Base-by-base conservation (phyloP, 2,113 vertebrate species). In the Mirza zaza region DNA sequence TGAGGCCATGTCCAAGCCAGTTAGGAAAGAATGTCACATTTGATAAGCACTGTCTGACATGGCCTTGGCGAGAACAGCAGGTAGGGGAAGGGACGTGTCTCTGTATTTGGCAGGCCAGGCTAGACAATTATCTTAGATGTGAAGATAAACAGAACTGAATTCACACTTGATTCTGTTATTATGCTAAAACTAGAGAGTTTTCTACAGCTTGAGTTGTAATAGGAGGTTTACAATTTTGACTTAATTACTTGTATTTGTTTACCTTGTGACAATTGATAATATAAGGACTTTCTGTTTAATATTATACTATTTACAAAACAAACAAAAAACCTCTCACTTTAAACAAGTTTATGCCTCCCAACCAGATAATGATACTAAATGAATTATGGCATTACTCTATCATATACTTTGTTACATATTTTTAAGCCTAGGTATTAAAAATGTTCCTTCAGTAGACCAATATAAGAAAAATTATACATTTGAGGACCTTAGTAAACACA, bases 371-470 rank as follows among this genome's bases (percentile, higher is more conserved):
- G 75, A 12, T 63, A 85, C 42, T 65, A 91, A 88, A 79, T 94
- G 34, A 76, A 91, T 61, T 42, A 39, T 29, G 59, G 73, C 20
- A 34, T 90, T 77, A 63, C 27, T 84, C 52, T 48, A 86, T 76
- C 63, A 87, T 32, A 87, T 9, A 70, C 27, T 88, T 87, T 63
- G 34, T 83, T 59, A 73, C 25, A 92, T 39, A 82, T 87, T 91
- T 79, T 95, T 75, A 93, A 96, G 63, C n/a, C 70, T 95, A 39
- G 2, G 15, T 90, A 92, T 95, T 84, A 93, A 92, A 95, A 93
- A 75, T 71, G 36, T 91, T 95, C 57, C 87, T 90, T 92, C 34
- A 87, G 27, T 12, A 97, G 75, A 95, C 91, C 14, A 94, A 73
- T 61, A 96, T 23, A 82, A 36, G 17, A 79, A 39, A 93, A 92